Evolutionary conservation across 1,140 invertebrate genomes (phyloP).

Genomic region (Diuraphis noxia): DNA sequence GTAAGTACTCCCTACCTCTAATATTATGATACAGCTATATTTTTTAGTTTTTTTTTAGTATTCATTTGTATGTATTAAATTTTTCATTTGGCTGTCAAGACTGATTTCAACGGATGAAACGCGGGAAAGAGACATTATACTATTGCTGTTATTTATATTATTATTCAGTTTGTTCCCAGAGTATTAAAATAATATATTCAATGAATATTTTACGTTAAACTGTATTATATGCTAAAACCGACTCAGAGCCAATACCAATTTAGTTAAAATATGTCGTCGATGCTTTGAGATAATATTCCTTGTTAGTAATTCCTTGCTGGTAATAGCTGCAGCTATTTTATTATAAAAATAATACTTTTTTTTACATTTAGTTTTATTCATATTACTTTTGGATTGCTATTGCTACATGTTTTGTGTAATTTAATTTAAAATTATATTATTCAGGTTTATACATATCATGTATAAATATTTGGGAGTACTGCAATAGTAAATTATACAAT

Average conservation of each 20-base stretch:
- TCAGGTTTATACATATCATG: not conserved
- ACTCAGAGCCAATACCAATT: not conserved
- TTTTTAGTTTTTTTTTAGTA: too few relatives aligned
- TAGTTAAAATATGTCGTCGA: not conserved
- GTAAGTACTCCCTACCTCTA: not conserved
- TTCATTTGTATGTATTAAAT: not conserved
- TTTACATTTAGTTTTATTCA: not conserved
- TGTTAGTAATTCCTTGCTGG: too few relatives aligned
- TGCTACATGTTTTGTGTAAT: not conserved
- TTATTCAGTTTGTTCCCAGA: slow-evolving; percentile 9
- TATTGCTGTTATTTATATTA: slow-evolving; percentile 16
- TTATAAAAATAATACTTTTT: not conserved
- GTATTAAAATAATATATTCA: slow-evolving; percentile 21
- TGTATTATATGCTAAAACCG: not conserved
- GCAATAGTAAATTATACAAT: not conserved
- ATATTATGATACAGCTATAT: not conserved
- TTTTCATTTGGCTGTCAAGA: slow-evolving; percentile 5
- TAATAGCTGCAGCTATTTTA: not conserved
- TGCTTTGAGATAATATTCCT: not conserved
- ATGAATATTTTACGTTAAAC: slow-evolving; percentile 15
- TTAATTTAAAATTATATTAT: slow-evolving; percentile 5
- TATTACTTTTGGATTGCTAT: not conserved
- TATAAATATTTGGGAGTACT: not conserved
- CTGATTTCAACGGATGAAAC: slow-evolving; percentile 27
- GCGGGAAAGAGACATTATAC: not conserved